Evolutionary conservation across 2,797 vertebrate genomes (phyloP).

Genomic region (Hippoglossus hippoglossus): DNA sequence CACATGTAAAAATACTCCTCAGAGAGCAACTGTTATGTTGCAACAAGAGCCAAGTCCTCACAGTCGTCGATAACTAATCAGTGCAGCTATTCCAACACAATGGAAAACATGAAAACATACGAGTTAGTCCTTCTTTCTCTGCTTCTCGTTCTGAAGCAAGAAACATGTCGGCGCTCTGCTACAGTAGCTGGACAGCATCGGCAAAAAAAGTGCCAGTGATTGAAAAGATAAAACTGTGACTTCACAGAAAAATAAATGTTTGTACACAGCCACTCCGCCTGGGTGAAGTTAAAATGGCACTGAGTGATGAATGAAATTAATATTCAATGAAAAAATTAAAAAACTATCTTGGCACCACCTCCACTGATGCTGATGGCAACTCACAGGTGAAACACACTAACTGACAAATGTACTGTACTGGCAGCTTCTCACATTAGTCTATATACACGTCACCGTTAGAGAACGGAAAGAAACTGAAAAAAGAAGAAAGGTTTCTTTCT

Average conservation of each 20-base stretch:
- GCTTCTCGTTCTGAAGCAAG: slow-evolving; percentile 47
- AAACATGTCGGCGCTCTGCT: slow-evolving; percentile 56
- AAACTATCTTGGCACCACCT: slow-evolving; percentile 62
- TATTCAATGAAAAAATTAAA: slow-evolving; percentile 64
- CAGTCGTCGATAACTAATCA: slow-evolving; percentile 57
- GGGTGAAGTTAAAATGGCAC: slow-evolving; percentile 61
- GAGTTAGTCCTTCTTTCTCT: slow-evolving; percentile 50
- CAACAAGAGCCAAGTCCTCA: slow-evolving; percentile 34
- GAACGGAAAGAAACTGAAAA: slow-evolving; percentile 71
- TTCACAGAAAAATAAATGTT: slow-evolving; percentile 53
- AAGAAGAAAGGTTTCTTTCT: slow-evolving; percentile 58
- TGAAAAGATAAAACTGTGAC: slow-evolving; percentile 31
- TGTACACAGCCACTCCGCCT: slow-evolving; percentile 35
- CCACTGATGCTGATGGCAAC: slow-evolving; percentile 68
- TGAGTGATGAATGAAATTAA: slow-evolving; percentile 50
- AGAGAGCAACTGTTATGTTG: slow-evolving; percentile 14
- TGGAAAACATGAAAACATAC: slow-evolving; percentile 43
- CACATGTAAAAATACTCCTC: slow-evolving; percentile 18
- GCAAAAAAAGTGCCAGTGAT: slow-evolving; percentile 26
- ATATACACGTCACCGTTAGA: slow-evolving; percentile 82
- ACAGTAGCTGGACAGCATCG: slow-evolving; percentile 74
- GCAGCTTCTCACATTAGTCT: slow-evolving; percentile 82
- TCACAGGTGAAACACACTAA: slow-evolving; percentile 76
- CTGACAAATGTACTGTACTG: slow-evolving; percentile 79
- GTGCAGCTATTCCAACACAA: slow-evolving; percentile 66